Conservation (phyloP, 1,140 invertebrate genomes). For the Drepana arcuata region DNA sequence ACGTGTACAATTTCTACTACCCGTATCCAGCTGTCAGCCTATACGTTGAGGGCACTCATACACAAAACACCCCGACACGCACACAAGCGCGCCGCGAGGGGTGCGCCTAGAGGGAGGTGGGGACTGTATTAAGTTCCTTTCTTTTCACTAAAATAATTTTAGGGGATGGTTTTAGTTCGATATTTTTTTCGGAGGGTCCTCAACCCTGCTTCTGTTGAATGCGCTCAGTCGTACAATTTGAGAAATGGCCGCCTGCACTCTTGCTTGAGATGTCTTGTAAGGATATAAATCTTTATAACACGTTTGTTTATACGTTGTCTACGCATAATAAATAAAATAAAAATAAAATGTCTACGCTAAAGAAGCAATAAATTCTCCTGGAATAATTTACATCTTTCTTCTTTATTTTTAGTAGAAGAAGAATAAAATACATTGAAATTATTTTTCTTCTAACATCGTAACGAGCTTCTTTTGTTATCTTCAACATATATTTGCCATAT, state of each 20-base stretch:
- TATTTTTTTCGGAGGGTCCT: constrained; percentile 61
- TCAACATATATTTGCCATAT: too few species aligned
- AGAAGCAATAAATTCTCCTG: too few species aligned
- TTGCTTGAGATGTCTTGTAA: constrained; percentile 43
- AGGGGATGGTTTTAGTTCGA: constrained; percentile 67
- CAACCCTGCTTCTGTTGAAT: constrained; percentile 49
- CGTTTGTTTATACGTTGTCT: neutral
- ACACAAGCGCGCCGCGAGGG: constrained; percentile 30
- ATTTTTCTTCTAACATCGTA: too few species aligned
- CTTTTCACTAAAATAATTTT: constrained; percentile 72
- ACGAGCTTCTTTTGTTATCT: too few species aligned
- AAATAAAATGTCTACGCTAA: too few species aligned
- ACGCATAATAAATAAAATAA: neutral
- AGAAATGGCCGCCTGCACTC: constrained; percentile 51
- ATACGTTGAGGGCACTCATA: constrained; percentile 52
- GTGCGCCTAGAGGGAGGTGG: constrained; percentile 58
- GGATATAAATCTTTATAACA: constrained; percentile 25
- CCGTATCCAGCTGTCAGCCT: constrained; percentile 45
- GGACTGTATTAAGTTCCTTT: constrained; percentile 71
- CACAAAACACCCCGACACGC: constrained; percentile 21
- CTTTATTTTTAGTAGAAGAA: too few species aligned
- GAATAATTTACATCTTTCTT: too few species aligned
- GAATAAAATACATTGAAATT: too few species aligned
- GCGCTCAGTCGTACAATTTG: constrained; percentile 51
- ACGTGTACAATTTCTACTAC: constrained; percentile 19